These are phyloP conservation scores for Malurus elegans DNA, from an alignment of 2,113 vertebrate species.

Conservation along the genomic window DNA sequence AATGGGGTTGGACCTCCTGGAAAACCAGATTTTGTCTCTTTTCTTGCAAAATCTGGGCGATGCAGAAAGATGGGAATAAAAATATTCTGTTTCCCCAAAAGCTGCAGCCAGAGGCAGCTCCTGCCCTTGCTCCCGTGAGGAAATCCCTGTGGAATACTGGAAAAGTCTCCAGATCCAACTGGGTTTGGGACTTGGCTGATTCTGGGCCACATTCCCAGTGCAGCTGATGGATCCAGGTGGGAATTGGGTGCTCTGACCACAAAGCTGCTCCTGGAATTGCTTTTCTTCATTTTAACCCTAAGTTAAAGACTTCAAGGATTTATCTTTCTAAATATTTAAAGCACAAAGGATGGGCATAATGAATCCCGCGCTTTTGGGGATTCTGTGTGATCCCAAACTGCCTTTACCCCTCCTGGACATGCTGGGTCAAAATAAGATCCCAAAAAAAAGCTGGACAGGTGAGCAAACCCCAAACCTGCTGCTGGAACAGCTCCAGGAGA, in stretches of 20 bases:
- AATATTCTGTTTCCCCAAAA: rapidly evolving
- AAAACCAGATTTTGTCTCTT: not conserved
- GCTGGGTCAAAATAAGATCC: not conserved
- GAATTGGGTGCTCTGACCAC: not conserved
- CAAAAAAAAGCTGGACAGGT: not conserved
- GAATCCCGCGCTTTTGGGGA: not conserved
- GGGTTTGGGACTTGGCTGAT: not conserved
- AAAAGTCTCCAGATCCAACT: not conserved
- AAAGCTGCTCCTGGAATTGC: not conserved
- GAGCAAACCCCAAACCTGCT: not conserved
- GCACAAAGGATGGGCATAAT: not conserved
- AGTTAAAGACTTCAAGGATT: not conserved
- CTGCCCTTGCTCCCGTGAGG: not conserved
- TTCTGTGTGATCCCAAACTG: not conserved
- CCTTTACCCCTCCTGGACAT: not conserved
- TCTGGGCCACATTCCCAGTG: not conserved
- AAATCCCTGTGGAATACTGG: not conserved
- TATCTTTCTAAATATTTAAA: not conserved
- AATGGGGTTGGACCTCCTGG: not conserved
- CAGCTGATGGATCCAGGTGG: not conserved
- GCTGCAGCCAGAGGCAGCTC: not conserved
- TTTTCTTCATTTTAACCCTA: not conserved
- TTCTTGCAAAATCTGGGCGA: not conserved
- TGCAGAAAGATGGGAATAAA: not conserved
- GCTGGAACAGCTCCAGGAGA: not conserved